phyloP scores from a whole-genome alignment of 1,140 invertebrate genomes.

The Liolophura sinensis region DNA sequence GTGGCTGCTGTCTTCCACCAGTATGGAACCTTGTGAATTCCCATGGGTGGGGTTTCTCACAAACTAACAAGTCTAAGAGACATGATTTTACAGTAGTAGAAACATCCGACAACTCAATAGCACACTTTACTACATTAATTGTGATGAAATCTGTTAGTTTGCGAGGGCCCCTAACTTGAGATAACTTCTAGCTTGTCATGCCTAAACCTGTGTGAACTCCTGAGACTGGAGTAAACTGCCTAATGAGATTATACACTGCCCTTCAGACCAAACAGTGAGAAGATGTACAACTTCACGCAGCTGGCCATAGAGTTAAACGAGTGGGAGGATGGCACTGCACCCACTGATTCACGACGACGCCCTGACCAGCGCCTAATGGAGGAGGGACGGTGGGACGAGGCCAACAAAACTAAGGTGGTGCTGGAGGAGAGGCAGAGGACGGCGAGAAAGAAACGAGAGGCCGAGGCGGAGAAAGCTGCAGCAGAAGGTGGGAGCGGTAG shows the following conservation, averaged over 20 bases:
- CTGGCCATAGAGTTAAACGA: constrained; percentile 97
- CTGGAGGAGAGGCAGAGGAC: constrained; percentile 92
- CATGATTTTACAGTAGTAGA: too few relatives aligned
- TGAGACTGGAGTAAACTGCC: too few relatives aligned
- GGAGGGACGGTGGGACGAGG: constrained; percentile 92
- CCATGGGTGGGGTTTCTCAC: too few relatives aligned
- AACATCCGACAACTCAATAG: too few relatives aligned
- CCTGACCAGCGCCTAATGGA: constrained; percentile 99
- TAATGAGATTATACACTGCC: constrained; percentile 10
- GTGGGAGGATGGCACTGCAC: constrained; percentile 86
- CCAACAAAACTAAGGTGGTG: constrained; percentile 84
- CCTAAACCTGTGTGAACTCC: too few relatives aligned
- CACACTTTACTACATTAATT: too few relatives aligned
- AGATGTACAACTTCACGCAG: constrained; percentile 87
- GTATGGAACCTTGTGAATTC: too few relatives aligned
- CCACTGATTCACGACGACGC: constrained; percentile 90
- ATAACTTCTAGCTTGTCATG: too few relatives aligned
- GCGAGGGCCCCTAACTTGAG: too few relatives aligned
- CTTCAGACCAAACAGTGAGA: constrained; percentile 70
- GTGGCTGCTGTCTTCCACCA: too few relatives aligned
- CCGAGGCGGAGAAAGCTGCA: constrained; percentile 78
- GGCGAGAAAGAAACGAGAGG: constrained; percentile 66
- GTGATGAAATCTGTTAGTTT: too few relatives aligned
- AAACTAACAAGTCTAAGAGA: too few relatives aligned
- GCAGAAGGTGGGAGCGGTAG: constrained; percentile 69